Conservation (phyloP, 2,797 vertebrate species). For the Acanthornis magna region DNA sequence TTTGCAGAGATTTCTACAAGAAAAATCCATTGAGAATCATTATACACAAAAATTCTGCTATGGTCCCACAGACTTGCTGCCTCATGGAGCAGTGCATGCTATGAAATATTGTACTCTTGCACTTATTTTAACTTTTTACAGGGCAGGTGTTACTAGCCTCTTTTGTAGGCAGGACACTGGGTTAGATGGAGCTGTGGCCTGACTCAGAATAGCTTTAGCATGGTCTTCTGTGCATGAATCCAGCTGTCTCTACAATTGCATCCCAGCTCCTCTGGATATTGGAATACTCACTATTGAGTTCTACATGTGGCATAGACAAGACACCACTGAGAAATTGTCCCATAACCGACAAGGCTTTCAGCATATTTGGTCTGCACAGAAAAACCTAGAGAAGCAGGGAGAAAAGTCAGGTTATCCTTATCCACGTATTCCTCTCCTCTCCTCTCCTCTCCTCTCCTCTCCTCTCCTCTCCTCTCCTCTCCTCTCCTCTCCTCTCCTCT, state of each 20-base stretch:
- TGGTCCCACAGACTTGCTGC: not conserved
- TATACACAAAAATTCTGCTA: not conserved
- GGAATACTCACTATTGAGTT: not conserved
- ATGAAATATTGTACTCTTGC: not conserved
- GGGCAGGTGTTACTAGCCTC: not conserved
- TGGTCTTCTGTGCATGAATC: not conserved
- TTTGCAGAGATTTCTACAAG: not conserved
- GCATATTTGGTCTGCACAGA: not conserved
- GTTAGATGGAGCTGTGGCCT: not conserved
- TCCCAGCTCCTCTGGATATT: not conserved
- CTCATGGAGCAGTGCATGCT: not conserved
- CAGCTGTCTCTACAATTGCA: not conserved
- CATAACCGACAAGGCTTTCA: accelerated
- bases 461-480: not conserved
- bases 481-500: not conserved
- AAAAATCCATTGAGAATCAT: not conserved
- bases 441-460: not conserved
- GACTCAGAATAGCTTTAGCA: not conserved
- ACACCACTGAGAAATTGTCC: not conserved
- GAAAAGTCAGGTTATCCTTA: not conserved
- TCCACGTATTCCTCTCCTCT: not conserved
- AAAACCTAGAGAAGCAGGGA: not conserved
- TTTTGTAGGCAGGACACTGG: not conserved
- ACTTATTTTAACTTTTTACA: not conserved
- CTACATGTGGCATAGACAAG: not conserved